Evolutionary conservation across 2,113 vertebrate genomes (phyloP).

Genomic region (Taxidea taxus): DNA sequence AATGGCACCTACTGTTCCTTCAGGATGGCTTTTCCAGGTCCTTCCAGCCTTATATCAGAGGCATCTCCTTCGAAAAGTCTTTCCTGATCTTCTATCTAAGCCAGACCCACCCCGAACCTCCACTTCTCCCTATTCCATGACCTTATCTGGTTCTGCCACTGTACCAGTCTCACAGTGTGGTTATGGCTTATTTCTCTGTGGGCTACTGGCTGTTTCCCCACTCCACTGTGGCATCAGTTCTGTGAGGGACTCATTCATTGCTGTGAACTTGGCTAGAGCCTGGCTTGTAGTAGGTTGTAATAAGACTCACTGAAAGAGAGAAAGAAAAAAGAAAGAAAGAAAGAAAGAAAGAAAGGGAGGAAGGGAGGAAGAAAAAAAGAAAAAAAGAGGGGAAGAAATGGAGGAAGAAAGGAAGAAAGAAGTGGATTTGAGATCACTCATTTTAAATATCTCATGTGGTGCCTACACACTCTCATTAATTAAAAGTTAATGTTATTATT

Average conservation of each 20-base stretch:
- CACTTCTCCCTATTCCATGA: not conserved
- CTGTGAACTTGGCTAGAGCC: not conserved
- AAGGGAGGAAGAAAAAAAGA: not conserved
- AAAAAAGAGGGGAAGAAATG: not conserved
- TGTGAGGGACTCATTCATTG: not conserved
- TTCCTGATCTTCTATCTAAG: not conserved
- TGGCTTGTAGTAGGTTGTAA: not conserved
- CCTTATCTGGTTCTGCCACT: not conserved
- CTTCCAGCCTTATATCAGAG: not conserved
- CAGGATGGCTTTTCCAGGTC: not conserved
- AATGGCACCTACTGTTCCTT: not conserved
- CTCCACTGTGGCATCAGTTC: not conserved
- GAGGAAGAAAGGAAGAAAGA: not conserved
- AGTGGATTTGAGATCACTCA: not conserved
- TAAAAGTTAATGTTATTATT: not conserved
- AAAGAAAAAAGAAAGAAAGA: not conserved
- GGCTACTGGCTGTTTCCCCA: too few relatives aligned
- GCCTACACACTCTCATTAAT: not conserved
- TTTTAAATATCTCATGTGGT: not conserved
- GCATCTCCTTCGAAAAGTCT: not conserved
- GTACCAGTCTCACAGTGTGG: fast-evolving
- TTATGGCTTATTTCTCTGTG: not conserved
- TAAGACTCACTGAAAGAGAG: not conserved
- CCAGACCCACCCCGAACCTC: too few relatives aligned
- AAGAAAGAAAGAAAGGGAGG: not conserved